Percentiles rank a stretch among this genome's conserved stretches.
phyloP scores from a whole-genome alignment of 2,113 vertebrate species.

The Oncorhynchus keta region DNA sequence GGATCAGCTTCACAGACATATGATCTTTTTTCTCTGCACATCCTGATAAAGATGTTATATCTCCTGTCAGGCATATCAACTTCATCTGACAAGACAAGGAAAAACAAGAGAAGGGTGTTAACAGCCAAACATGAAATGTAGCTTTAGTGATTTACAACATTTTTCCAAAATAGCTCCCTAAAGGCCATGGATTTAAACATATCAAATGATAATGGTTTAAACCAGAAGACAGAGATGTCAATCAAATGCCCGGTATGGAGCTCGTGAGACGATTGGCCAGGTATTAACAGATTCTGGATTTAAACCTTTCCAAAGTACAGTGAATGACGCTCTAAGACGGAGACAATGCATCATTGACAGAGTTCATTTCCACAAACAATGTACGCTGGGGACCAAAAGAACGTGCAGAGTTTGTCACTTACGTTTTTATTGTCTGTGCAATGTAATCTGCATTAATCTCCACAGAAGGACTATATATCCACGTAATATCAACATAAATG shows the following conservation, averaged over 20 bases:
- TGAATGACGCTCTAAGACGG: too few species aligned
- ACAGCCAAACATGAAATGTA: slow-evolving; percentile 10
- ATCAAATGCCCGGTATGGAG: slow-evolving; percentile 37
- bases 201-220: background rate
- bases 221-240: background rate
- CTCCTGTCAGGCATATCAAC: slow-evolving; percentile 26
- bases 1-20: background rate
- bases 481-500: too few species aligned
- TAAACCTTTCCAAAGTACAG: slow-evolving; percentile 27
- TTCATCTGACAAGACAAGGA: slow-evolving; percentile 4
- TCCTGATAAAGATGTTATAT: slow-evolving; percentile 11
- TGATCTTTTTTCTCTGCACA: slow-evolving; percentile 4
- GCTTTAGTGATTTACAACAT: slow-evolving; percentile 22
- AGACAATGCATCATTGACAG: background rate
- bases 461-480: too few species aligned
- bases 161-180: slow-evolving; percentile 23
- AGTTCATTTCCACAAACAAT: background rate
- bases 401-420: background rate
- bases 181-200: slow-evolving; percentile 39
- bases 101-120: slow-evolving; percentile 1
- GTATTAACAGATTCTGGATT: slow-evolving; percentile 45
- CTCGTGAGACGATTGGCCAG: slow-evolving; percentile 13
- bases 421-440: background rate
- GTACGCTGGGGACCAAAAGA: background rate
- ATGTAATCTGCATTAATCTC: too few species aligned